These are phyloP conservation scores for Cryptophagus acutangulus DNA, from an alignment of 2,888 invertebrate species.

Conservation along the genomic window DNA sequence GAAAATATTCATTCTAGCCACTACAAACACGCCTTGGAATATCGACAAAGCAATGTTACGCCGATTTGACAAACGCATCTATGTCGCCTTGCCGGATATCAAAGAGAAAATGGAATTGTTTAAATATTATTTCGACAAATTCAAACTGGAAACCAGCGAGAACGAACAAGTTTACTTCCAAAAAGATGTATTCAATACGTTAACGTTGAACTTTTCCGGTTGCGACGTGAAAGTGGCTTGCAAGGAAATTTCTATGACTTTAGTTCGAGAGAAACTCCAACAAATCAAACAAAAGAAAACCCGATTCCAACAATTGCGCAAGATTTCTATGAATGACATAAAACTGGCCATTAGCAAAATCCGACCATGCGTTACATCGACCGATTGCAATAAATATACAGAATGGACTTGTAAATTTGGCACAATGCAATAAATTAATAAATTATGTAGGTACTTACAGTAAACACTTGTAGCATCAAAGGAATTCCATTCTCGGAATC, in stretches of 20 bases:
- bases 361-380: too few species aligned
- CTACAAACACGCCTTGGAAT: slow-evolving; percentile 92
- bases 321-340: too few species aligned
- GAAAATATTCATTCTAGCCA: slow-evolving; percentile 78
- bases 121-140: slow-evolving; percentile 53
- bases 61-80: slow-evolving; percentile 80
- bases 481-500: slow-evolving; percentile 49
- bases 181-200: slow-evolving; percentile 45
- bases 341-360: too few species aligned
- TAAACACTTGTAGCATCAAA: slow-evolving; percentile 64
- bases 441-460: slow-evolving; percentile 49
- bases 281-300: too few species aligned
- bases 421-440: background rate
- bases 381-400: background rate
- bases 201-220: slow-evolving; percentile 77
- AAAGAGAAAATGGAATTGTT: slow-evolving; percentile 67
- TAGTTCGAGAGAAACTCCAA: slow-evolving; percentile 55
- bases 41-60: slow-evolving; percentile 83
- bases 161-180: slow-evolving; percentile 45
- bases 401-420: background rate
- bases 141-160: slow-evolving; percentile 28
- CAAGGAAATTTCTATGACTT: slow-evolving; percentile 83
- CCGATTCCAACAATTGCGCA: too few species aligned
- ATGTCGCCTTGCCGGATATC: slow-evolving; percentile 70
- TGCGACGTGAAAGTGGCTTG: slow-evolving; percentile 83